phyloP scores from a whole-genome alignment of 2,888 invertebrate genomes.

The Ophion obscuratus region DNA sequence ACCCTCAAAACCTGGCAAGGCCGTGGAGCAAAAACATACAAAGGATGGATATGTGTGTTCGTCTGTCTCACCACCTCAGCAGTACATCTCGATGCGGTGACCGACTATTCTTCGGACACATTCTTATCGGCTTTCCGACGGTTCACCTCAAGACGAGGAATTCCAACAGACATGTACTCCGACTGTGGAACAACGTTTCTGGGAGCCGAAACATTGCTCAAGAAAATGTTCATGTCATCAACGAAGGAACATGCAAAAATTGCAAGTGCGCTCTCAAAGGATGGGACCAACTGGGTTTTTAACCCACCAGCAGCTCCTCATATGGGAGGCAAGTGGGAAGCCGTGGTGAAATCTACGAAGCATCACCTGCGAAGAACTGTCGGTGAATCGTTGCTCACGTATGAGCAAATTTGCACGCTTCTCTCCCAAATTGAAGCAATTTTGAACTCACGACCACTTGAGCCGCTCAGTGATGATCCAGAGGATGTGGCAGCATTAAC shows the following conservation, averaged over 20 bases:
- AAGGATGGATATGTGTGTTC: slow-evolving; percentile 68
- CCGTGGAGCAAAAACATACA: slow-evolving; percentile 50
- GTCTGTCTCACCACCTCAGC: slow-evolving; percentile 71
- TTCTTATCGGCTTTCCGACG: slow-evolving; percentile 24
- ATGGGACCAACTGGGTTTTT: slow-evolving; percentile 71
- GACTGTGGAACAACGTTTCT: slow-evolving; percentile 43
- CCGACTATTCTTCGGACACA: slow-evolving; percentile 32
- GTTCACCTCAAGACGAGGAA: slow-evolving; percentile 30
- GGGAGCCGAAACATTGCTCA: slow-evolving; percentile 16
- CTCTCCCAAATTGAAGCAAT: slow-evolving; percentile 70
- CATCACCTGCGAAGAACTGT: slow-evolving; percentile 65
- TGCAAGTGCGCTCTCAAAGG: not conserved
- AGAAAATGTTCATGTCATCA: slow-evolving; percentile 1
- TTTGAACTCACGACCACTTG: slow-evolving; percentile 73
- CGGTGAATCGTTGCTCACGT: slow-evolving; percentile 66
- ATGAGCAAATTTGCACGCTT: slow-evolving; percentile 72
- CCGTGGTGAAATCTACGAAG: slow-evolving; percentile 73
- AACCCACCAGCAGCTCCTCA: slow-evolving; percentile 73
- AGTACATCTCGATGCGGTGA: slow-evolving; percentile 60
- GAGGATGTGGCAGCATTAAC: slow-evolving; percentile 69
- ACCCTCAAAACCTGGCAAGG: slow-evolving; percentile 54
- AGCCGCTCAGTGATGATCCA: slow-evolving; percentile 67
- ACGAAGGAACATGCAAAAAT: slow-evolving; percentile 15
- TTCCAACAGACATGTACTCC: slow-evolving; percentile 5
- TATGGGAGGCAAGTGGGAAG: slow-evolving; percentile 75